Evolutionary conservation across 2,797 vertebrate genomes (phyloP).

Genomic region (Ceryle rudis): DNA sequence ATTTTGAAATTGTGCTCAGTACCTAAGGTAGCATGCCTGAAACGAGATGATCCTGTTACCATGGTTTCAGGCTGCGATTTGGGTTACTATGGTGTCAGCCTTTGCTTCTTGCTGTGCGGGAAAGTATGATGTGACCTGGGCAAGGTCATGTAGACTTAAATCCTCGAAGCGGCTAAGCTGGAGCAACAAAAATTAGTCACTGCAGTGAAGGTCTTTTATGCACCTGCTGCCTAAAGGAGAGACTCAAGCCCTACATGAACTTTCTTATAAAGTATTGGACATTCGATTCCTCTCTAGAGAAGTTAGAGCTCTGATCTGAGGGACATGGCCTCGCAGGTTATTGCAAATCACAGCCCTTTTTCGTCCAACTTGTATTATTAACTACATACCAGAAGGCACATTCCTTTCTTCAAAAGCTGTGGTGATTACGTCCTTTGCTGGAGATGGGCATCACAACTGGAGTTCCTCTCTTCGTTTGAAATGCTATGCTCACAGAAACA

Average conservation of each 20-base stretch:
- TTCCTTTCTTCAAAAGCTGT: neutral
- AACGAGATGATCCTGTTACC: slow-evolving; percentile 58
- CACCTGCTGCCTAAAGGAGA: neutral
- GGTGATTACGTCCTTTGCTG: neutral
- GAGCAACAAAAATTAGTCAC: slow-evolving; percentile 17
- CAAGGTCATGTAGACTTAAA: slow-evolving; percentile 56
- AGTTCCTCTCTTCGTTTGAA: neutral
- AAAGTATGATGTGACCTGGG: slow-evolving; percentile 44
- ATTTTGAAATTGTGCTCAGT: neutral
- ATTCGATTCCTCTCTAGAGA: neutral
- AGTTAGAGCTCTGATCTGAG: neutral
- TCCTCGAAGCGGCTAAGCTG: slow-evolving; percentile 37
- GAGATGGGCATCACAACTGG: neutral
- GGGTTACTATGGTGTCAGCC: slow-evolving; percentile 63
- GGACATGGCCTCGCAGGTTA: neutral
- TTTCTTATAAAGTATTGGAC: neutral
- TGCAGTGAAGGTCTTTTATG: neutral
- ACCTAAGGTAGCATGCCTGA: slow-evolving; percentile 1
- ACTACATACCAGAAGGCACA: neutral
- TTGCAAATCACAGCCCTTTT: neutral
- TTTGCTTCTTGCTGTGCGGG: slow-evolving; percentile 16
- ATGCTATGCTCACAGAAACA: neutral
- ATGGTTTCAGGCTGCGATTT: slow-evolving; percentile 61
- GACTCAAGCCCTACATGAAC: accelerated
- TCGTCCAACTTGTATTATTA: neutral